Base-by-base conservation (phyloP, 2,113 vertebrate genomes). In the Cryptotis parvus region DNA sequence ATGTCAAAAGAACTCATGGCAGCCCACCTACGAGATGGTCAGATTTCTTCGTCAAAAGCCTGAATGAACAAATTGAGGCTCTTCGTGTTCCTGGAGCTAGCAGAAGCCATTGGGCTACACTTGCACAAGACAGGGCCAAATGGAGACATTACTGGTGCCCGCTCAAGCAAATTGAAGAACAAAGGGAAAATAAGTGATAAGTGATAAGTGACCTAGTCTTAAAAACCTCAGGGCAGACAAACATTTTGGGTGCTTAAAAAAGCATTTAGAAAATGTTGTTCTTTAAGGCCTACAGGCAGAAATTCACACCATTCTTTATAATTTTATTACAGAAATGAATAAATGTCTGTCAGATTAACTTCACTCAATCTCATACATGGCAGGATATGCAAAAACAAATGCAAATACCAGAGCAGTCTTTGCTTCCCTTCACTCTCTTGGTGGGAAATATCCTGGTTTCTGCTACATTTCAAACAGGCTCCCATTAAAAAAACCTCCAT, bases 291-390 rank as follows among this genome's bases (percentile, higher is more conserved):
- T 68, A 11, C 0, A 31, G 92, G 77, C 82, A 94, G 90, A 58
- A 43, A 92, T 45, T 77, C 79, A 61, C 69, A 79, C 68, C 76
- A 81, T 91, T 84, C 92, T 96, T 94, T 83, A 86, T 55, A 93
- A 89, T 91, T 96, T 92, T 84, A 91, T 96, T 94, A 93, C 52
- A 82, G 81, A 94, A 93, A 95, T 88, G 87, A 96, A 92, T 96
- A 94, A 88, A 83, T 91, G 91, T 92, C 91, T 91, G 91, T 92
- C 90, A 80, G 10, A 87, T 96, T 96, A 90, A 86, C 93, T 94
- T 94, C 74, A 43, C 10, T 91, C 76, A 29, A 1, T 86, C 91
- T 91, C 89, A 89, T 66, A 93, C 90, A 82, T 90, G 84, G 84
- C 0, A 0, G 55, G 69, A 91, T 73, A 76, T 4, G 22, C 58